A percentile compares a stretch with the other conserved stretches of the same genome.
These are phyloP conservation scores for Ceryle rudis DNA, from an alignment of 2,797 vertebrate species.

Conservation along the genomic window DNA sequence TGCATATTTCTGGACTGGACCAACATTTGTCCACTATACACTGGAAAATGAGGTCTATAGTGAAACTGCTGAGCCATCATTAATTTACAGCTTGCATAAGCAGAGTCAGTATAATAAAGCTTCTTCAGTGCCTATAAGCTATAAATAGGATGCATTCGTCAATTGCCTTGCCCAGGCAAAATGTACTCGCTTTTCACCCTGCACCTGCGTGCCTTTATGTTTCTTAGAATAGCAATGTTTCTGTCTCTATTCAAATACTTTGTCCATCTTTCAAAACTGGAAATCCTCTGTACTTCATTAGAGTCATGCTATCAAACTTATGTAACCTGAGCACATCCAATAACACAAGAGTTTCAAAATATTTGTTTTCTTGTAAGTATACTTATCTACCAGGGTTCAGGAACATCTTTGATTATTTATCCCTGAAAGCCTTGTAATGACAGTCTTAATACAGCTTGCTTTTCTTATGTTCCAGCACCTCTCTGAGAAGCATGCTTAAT, in stretches of 20 bases:
- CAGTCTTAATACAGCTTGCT: not conserved
- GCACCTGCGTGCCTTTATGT: not conserved
- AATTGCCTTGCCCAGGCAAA: not conserved
- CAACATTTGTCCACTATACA: not conserved
- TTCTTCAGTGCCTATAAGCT: not conserved
- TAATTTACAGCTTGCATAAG: not conserved
- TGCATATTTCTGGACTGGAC: not conserved
- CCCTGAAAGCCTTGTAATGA: not conserved
- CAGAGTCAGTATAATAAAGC: not conserved
- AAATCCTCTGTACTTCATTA: not conserved
- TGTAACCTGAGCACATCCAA: not conserved
- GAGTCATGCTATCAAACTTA: not conserved
- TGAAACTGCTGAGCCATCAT: not conserved
- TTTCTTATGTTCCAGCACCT: not conserved
- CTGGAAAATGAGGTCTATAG: not conserved
- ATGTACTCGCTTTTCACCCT: not conserved
- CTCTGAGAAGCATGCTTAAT: not conserved
- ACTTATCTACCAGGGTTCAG: not conserved
- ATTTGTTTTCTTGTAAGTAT: not conserved
- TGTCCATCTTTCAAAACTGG: not conserved
- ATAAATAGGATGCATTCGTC: not conserved
- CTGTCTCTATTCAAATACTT: not conserved
- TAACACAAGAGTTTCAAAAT: not conserved
- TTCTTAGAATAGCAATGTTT: not conserved
- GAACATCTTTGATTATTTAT: not conserved